Evolutionary conservation across 1,140 invertebrate genomes (phyloP).

Genomic region (Drosophila arawakana): DNA sequence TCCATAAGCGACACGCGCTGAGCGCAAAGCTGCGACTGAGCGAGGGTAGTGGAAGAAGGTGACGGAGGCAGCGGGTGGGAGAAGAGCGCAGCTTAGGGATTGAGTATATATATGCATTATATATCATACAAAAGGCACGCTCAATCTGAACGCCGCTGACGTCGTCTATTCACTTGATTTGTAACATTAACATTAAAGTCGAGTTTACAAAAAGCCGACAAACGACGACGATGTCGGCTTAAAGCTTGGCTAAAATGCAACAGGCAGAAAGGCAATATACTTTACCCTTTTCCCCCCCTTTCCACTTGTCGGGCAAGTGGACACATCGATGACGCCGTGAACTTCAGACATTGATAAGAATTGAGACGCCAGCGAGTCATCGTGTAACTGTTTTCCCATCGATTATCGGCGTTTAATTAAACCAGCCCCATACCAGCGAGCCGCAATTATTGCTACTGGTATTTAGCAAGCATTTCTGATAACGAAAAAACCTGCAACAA

Average conservation of each 20-base stretch:
- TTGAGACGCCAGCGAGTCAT: not conserved
- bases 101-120: slow-evolving; percentile 34
- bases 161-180: slow-evolving; percentile 70
- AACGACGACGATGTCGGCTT: slow-evolving; percentile 29
- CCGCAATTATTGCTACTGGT: slow-evolving; percentile 76
- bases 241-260: slow-evolving; percentile 55
- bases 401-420: slow-evolving; percentile 81
- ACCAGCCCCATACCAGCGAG: slow-evolving; percentile 48
- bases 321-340: slow-evolving; percentile 58
- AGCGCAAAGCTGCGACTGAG: slow-evolving; percentile 34
- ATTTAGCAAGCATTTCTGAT: slow-evolving; percentile 78
- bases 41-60: not conserved
- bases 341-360: slow-evolving; percentile 68
- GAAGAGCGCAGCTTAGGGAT: slow-evolving; percentile 38
- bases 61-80: slow-evolving; percentile 5
- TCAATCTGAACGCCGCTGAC: slow-evolving; percentile 61
- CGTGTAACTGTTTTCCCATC: slow-evolving; percentile 77
- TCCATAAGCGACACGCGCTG: slow-evolving; percentile 69
- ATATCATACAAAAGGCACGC: slow-evolving; percentile 78
- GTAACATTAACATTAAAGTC: slow-evolving; percentile 77
- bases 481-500: slow-evolving; percentile 32
- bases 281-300: slow-evolving; percentile 10
- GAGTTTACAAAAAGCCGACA: slow-evolving; percentile 72
- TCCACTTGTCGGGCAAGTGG: not conserved
- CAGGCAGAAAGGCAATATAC: slow-evolving; percentile 10